These are phyloP conservation scores for Xylota sylvarum DNA, from an alignment of 2,888 invertebrate species.

Conservation along the genomic window DNA sequence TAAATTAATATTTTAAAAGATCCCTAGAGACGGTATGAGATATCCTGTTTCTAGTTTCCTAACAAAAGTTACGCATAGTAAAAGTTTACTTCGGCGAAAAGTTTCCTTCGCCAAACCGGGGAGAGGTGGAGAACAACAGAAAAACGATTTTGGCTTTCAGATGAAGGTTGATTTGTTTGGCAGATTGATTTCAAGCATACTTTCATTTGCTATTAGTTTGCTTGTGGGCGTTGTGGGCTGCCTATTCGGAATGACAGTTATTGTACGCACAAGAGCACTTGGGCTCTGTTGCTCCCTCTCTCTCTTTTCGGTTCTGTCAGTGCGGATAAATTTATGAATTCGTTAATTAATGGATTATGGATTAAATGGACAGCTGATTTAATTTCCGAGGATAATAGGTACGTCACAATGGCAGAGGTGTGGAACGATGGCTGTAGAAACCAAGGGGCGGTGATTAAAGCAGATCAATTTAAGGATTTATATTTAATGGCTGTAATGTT, in stretches of 20 bases:
- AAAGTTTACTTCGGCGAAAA: conserved; percentile 5
- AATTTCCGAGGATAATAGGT: conserved; percentile 29
- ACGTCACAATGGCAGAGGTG: conserved; percentile 1
- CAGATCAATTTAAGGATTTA: neutral
- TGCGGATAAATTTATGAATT: conserved; percentile 21
- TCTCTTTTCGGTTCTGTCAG: neutral
- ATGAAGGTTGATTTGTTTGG: conserved; percentile 49
- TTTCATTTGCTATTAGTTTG: neutral
- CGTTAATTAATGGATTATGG: conserved; percentile 59
- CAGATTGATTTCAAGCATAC: conserved; percentile 42
- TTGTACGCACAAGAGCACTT: conserved; percentile 17
- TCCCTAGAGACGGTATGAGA: conserved; percentile 8
- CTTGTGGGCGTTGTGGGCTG: neutral
- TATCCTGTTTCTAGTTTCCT: conserved; percentile 19
- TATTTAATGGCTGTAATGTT: neutral
- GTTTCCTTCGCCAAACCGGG: neutral
- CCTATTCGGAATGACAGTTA: conserved; percentile 12
- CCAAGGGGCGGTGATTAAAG: neutral
- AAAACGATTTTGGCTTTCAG: conserved; percentile 36
- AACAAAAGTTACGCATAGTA: conserved; percentile 28
- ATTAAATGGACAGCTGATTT: conserved; percentile 40
- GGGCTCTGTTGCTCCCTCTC: too few species aligned
- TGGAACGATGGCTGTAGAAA: neutral
- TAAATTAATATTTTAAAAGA: conserved; percentile 57
- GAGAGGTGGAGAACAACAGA: neutral